Conservation (phyloP, 1,140 invertebrate species). For the Listronotus oregonensis region DNA sequence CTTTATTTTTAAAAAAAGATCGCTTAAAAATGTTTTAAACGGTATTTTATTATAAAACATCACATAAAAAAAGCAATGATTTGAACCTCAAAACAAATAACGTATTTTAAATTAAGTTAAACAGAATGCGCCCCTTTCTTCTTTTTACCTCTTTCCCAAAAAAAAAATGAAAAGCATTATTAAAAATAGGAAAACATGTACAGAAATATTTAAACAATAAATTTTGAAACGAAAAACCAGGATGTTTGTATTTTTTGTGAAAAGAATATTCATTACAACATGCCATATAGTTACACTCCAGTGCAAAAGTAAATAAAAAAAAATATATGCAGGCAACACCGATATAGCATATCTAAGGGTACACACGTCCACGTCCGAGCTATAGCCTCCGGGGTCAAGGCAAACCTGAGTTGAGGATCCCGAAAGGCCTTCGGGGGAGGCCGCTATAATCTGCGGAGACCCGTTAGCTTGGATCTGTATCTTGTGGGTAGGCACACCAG, state of each 20-base stretch:
- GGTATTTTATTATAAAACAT: no score
- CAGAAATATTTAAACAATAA: background rate
- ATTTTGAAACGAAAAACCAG: background rate
- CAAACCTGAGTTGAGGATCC: conserved; percentile 73
- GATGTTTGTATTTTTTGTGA: no score
- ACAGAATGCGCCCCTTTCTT: no score
- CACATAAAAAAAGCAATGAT: no score
- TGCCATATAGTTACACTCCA: background rate
- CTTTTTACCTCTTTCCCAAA: no score
- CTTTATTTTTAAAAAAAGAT: no score
- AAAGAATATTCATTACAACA: background rate
- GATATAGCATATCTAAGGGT: conserved; percentile 40
- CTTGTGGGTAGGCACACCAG: conserved; percentile 59
- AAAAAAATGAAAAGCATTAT: no score
- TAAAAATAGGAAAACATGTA: no score
- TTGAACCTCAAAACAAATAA: no score
- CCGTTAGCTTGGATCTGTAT: conserved; percentile 60
- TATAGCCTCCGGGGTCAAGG: conserved; percentile 67
- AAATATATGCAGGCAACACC: conserved; percentile 24
- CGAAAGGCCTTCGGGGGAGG: conserved; percentile 64
- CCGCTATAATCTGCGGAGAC: conserved; percentile 60
- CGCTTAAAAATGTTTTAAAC: no score
- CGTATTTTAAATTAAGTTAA: no score
- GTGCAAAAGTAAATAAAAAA: conserved; percentile 2
- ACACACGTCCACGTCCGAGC: conserved; percentile 69